These are phyloP conservation scores for Fratercula arctica DNA, from an alignment of 2,797 vertebrate genomes.

Conservation along the genomic window DNA sequence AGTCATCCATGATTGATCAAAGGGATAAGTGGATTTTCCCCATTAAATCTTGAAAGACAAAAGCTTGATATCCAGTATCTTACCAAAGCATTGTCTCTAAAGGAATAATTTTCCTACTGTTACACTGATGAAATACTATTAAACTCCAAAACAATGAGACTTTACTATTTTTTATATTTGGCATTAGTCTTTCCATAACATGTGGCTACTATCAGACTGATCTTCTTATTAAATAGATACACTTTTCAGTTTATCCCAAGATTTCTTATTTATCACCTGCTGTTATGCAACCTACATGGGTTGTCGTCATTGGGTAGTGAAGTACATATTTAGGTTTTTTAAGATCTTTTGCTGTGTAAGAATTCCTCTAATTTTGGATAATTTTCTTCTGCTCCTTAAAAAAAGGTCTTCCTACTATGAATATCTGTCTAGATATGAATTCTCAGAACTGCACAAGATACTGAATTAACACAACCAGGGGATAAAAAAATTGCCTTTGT, in stretches of 20 bases:
- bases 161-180: neutral
- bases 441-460: neutral
- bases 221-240: neutral
- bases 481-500: neutral
- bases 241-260: neutral
- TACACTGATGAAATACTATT: neutral
- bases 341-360: neutral
- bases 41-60: constrained; percentile 49
- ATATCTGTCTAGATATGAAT: neutral
- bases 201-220: neutral
- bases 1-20: constrained; percentile 54
- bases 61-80: constrained; percentile 34
- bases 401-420: neutral
- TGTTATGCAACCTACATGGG: neutral
- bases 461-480: neutral
- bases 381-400: neutral
- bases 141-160: neutral
- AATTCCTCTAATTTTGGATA: neutral
- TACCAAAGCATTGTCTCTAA: neutral
- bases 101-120: neutral
- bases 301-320: neutral
- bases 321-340: neutral
- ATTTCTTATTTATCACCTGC: neutral
- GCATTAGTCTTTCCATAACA: neutral
- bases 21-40: constrained; percentile 56